phyloP scores from a whole-genome alignment of 1,140 invertebrate genomes.

The Grapholita molesta region DNA sequence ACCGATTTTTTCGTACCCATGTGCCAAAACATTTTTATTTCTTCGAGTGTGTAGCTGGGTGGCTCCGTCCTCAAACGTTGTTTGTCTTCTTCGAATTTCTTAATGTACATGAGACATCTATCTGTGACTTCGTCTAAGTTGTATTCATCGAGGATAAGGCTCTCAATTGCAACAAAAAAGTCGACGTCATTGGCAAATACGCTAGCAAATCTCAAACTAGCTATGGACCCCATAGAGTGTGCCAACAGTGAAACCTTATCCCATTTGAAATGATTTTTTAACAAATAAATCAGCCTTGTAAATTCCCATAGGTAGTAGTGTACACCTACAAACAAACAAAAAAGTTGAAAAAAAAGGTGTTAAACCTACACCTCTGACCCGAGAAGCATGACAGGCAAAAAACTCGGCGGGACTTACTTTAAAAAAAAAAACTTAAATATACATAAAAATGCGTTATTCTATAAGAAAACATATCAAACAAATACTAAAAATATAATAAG shows the following conservation, averaged over 20 bases:
- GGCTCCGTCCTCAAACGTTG: constrained; percentile 68
- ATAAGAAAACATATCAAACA: too few species aligned
- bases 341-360: too few species aligned
- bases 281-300: constrained; percentile 75
- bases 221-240: constrained; percentile 84
- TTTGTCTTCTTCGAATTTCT: constrained; percentile 70
- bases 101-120: constrained; percentile 51
- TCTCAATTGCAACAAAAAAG: constrained; percentile 81
- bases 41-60: constrained; percentile 80
- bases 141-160: constrained; percentile 78
- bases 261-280: constrained; percentile 84
- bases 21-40: constrained; percentile 78
- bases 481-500: too few species aligned
- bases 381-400: too few species aligned
- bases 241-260: constrained; percentile 82
- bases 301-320: constrained; percentile 80
- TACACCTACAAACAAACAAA: constrained; percentile 64
- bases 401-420: too few species aligned
- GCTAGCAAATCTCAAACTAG: constrained; percentile 78
- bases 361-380: too few species aligned
- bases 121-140: constrained; percentile 52
- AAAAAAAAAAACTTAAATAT: too few species aligned
- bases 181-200: constrained; percentile 81
- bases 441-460: too few species aligned
- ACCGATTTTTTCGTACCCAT: constrained; percentile 76